Base-by-base conservation (phyloP, 1,140 invertebrate species). In the Drosophila parvula region DNA sequence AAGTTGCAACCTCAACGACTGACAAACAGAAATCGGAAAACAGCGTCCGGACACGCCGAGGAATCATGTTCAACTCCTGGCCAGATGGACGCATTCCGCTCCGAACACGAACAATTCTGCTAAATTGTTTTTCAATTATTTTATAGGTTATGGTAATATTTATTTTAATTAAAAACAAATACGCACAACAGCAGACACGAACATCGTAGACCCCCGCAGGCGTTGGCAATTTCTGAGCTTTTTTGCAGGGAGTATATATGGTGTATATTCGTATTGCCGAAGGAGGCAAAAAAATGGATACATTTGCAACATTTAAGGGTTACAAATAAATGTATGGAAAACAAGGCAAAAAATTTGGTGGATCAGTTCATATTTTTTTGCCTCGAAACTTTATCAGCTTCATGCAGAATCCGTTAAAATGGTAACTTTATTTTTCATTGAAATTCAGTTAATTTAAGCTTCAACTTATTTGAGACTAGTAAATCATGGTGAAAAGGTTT, bases 61-160 rank as follows among this genome's bases (percentile, higher is more conserved):
- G 45, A 50, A 47, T 55, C 30, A 36, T 45, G 53, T 27, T 44
- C 44, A 50, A 48, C 55, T 41, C 58, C 34, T 45, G 41, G 16
- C 27, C 36, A 38, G 43, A 27, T 32, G 47, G 60, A 57, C 44
- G 32, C 44, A 43, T 32, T 22, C 44, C 44, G 40, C 18, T 14
- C 18, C 32, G 38, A 51, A 44, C 41, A 28, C 18, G 28, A 41
- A 47, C 71, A 81, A 81, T 81, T 81, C 84, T 88, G 79, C 85
- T 79, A 83, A 90, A 90, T 90, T 90, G 88, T 83, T 90, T 90
- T 90, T 90, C 88, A 90, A 90, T 90, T 90, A 90, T 90, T 84
- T 90, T 81, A 90, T 90, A 83, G 88, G 88, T 77, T 90, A 79
- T 69, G 88, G 74, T 76, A 88, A 84, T 90, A 90, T 90, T 90